These are phyloP conservation scores for Odiellus spinosus DNA, from an alignment of 2,888 invertebrate genomes.

Conservation along the genomic window DNA sequence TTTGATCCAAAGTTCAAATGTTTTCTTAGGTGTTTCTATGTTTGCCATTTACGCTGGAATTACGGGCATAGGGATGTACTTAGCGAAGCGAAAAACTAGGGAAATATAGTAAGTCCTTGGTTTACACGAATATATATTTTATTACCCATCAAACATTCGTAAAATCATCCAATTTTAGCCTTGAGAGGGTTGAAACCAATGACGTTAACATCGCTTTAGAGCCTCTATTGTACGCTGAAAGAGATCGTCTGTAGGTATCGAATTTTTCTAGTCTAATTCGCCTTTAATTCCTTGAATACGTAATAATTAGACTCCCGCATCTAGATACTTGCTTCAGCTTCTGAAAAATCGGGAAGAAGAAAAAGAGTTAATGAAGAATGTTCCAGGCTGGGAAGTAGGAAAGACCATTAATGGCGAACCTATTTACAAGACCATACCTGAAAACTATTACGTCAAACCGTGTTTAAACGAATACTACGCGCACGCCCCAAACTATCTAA, in stretches of 20 bases:
- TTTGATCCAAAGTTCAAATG: no score
- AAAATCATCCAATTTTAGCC: no score
- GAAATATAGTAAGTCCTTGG: conserved; percentile 5
- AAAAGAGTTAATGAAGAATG: conserved; percentile 68
- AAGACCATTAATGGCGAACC: conserved; percentile 64
- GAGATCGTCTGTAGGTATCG: conserved; percentile 56
- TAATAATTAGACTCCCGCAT: no score
- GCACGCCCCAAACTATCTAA: conserved; percentile 31
- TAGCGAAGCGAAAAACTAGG: conserved; percentile 1
- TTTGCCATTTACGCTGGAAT: conserved; percentile 3
- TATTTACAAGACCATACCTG: conserved; percentile 50
- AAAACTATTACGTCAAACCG: conserved; percentile 47
- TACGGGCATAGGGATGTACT: conserved; percentile 3
- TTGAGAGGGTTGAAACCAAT: conserved; percentile 48
- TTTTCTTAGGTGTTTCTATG: conserved; percentile 3
- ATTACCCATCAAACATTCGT: no score
- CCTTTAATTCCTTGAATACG: no score
- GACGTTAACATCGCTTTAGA: conserved; percentile 58
- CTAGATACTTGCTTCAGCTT: conserved; percentile 55
- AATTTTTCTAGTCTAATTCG: no score
- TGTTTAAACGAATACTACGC: conserved; percentile 52
- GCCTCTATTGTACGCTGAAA: conserved; percentile 64
- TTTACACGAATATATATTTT: no score
- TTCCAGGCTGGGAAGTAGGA: conserved; percentile 79
- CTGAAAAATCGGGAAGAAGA: conserved; percentile 68